phyloP scores from a whole-genome alignment of 2,797 vertebrate genomes.

The Pseudocheirus occidentalis region DNA sequence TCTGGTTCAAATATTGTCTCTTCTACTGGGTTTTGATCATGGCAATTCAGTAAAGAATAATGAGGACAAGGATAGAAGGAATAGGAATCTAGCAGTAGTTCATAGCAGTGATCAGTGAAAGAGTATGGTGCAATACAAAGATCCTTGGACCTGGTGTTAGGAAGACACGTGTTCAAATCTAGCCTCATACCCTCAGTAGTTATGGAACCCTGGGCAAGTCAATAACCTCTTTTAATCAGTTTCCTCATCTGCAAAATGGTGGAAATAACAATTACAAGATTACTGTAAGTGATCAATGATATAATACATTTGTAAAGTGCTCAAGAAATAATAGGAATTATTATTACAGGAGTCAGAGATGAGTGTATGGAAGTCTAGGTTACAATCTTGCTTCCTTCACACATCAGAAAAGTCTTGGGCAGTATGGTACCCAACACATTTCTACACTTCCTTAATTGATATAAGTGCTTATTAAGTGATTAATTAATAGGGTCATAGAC shows the following conservation, averaged over 20 bases:
- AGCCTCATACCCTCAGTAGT: too few species aligned
- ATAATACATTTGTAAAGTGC: not conserved
- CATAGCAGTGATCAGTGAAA: not conserved
- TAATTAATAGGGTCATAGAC: not conserved
- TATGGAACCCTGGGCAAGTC: not conserved
- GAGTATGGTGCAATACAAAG: not conserved
- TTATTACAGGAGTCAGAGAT: not conserved
- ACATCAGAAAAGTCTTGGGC: not conserved
- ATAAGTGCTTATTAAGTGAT: not conserved
- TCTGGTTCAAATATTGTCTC: not conserved
- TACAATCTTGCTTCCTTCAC: not conserved
- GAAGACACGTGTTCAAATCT: not conserved
- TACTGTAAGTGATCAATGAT: not conserved
- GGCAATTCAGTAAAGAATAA: not conserved
- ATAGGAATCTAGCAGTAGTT: not conserved
- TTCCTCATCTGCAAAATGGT: not conserved
- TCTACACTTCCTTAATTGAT: not conserved
- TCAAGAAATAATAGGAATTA: not conserved
- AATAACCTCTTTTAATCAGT: not conserved
- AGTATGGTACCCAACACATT: not conserved
- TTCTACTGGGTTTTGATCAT: not conserved
- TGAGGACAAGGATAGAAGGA: not conserved
- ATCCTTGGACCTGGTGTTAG: not conserved
- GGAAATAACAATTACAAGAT: not conserved
- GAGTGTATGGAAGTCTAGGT: not conserved